Evolutionary conservation across 2,888 invertebrate genomes (phyloP).

Genomic region (Habrosyne pyritoides): DNA sequence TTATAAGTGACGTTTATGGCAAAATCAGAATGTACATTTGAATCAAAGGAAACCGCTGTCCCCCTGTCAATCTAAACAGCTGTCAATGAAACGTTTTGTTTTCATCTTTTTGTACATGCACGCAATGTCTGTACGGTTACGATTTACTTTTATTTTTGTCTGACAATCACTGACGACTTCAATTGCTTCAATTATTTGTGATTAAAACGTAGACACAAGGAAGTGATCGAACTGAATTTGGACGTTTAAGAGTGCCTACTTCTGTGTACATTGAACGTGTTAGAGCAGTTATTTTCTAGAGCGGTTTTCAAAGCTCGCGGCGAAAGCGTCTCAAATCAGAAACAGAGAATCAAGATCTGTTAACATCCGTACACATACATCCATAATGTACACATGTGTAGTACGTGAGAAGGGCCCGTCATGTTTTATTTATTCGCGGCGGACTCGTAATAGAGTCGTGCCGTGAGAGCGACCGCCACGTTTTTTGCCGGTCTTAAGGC

Average conservation of each 20-base stretch:
- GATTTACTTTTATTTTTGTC: conserved; percentile 29
- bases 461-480: conserved; percentile 77
- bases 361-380: conserved; percentile 71
- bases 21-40: conserved; percentile 19
- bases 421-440: conserved; percentile 83
- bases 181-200: conserved; percentile 39
- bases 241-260: conserved; percentile 5
- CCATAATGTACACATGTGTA: conserved; percentile 61
- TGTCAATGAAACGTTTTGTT: conserved; percentile 27
- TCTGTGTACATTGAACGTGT: neutral
- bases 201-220: conserved; percentile 25
- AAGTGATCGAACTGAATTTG: conserved; percentile 11
- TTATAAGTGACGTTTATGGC: conserved; percentile 1
- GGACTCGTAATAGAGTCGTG: conserved; percentile 82
- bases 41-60: conserved; percentile 18
- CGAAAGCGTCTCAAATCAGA: conserved; percentile 75
- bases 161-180: conserved; percentile 24
- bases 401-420: conserved; percentile 79
- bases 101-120: conserved; percentile 21
- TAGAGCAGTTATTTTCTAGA: conserved; percentile 5
- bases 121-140: conserved; percentile 23
- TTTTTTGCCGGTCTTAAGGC: conserved; percentile 75
- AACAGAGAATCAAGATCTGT: conserved; percentile 72
- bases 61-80: conserved; percentile 16
- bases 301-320: conserved; percentile 36